Evolutionary conservation across 2,797 vertebrate genomes (phyloP).

Genomic region (Coccyzus lansbergi): DNA sequence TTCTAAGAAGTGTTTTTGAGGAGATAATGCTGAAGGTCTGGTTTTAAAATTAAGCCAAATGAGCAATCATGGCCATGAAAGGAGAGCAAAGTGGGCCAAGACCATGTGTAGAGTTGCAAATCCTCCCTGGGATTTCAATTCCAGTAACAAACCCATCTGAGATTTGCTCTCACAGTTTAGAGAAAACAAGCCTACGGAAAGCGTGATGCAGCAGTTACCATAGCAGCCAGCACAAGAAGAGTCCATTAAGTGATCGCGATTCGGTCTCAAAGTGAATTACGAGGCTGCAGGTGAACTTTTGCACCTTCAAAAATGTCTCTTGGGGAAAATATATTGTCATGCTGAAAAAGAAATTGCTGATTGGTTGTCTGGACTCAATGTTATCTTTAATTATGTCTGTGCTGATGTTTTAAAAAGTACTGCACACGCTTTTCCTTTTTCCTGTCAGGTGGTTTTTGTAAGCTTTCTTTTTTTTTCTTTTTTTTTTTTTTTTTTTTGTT

Average conservation of each 20-base stretch:
- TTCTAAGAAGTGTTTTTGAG: conserved; percentile 30
- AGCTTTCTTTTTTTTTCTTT: not conserved
- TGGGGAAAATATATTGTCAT: conserved; percentile 30
- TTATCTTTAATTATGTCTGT: conserved; percentile 52
- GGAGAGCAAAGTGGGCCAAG: not conserved
- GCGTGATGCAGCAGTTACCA: conserved; percentile 60
- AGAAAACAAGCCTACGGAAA: conserved; percentile 47
- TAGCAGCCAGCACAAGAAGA: conserved; percentile 52
- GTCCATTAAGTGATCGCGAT: conserved; percentile 57
- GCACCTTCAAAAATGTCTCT: conserved; percentile 53
- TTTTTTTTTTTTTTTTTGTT: not conserved
- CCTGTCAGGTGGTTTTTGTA: conserved; percentile 44
- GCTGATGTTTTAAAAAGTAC: conserved; percentile 34
- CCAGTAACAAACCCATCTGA: conserved; percentile 48
- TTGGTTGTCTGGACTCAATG: not conserved
- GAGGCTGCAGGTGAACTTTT: conserved; percentile 67
- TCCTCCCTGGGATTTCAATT: conserved; percentile 40
- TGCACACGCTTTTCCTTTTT: conserved; percentile 62
- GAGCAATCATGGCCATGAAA: conserved; percentile 44
- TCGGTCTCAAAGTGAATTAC: conserved; percentile 55
- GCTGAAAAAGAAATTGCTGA: not conserved
- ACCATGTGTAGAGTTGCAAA: conserved; percentile 15
- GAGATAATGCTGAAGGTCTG: not conserved
- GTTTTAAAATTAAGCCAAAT: conserved; percentile 26
- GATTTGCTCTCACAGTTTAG: conserved; percentile 28